These are phyloP conservation scores for Gnatocerus cornutus DNA, from an alignment of 2,888 invertebrate species.

Conservation along the genomic window DNA sequence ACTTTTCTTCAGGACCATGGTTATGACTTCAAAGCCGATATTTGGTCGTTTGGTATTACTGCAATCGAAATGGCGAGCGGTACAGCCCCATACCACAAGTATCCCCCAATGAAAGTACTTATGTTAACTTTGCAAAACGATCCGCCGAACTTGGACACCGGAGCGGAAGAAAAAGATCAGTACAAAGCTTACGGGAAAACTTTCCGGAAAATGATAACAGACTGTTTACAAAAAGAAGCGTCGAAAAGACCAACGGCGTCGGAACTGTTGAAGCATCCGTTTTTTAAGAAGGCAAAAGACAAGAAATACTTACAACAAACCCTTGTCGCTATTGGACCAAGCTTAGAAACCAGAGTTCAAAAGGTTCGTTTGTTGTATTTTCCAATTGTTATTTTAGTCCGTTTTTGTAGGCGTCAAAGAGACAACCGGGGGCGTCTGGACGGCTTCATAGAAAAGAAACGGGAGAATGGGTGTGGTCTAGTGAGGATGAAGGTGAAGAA, in stretches of 20 bases:
- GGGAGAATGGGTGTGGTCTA: constrained; percentile 99
- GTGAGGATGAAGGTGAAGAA: constrained; percentile 88
- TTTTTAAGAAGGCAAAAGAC: constrained; percentile 98
- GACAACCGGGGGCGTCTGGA: constrained; percentile 90
- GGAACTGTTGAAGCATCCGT: constrained; percentile 96
- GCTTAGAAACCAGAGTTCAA: constrained; percentile 91
- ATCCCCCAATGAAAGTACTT: constrained; percentile 98
- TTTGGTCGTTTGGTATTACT: constrained; percentile 96
- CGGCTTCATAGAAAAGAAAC: constrained; percentile 94
- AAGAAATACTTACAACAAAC: constrained; percentile 91
- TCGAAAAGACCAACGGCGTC: constrained; percentile 95
- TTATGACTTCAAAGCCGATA: constrained; percentile 98
- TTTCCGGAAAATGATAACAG: constrained; percentile 96
- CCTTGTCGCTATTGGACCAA: constrained; percentile 88
- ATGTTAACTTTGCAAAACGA: constrained; percentile 99
- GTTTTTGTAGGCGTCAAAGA: constrained; percentile 75
- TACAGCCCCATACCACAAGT: constrained; percentile 98
- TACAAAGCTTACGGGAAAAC: constrained; percentile 98
- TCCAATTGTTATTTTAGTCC: constrained; percentile 12
- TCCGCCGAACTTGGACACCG: constrained; percentile 96
- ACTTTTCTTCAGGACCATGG: constrained; percentile 87
- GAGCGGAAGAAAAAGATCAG: constrained; percentile 96
- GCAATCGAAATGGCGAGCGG: constrained; percentile 99
- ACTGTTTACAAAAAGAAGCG: constrained; percentile 97
- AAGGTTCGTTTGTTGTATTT: constrained; percentile 76